These are phyloP conservation scores for Drosophila fulvimacula DNA, from an alignment of 2,888 invertebrate species.

Conservation along the genomic window DNA sequence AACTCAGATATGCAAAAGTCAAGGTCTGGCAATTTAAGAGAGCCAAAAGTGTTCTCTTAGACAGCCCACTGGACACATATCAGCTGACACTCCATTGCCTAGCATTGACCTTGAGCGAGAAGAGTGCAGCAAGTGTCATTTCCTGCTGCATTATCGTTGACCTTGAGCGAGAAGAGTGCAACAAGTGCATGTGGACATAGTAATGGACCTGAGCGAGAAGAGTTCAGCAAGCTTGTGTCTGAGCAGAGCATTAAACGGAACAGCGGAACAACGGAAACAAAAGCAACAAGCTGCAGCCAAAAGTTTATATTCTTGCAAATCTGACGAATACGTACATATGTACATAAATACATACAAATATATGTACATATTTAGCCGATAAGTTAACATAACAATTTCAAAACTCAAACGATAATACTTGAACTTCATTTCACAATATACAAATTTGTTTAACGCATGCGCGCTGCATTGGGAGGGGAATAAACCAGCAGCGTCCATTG, in stretches of 20 bases:
- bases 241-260: background rate
- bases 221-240: conserved; percentile 51
- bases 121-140: conserved; percentile 47
- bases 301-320: conserved; percentile 1
- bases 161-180: background rate
- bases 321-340: background rate
- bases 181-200: background rate
- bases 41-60: background rate
- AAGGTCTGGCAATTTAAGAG: conserved; percentile 17
- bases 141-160: background rate
- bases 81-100: conserved; percentile 36
- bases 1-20: background rate
- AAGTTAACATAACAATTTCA: conserved; percentile 20
- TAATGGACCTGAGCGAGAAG: conserved; percentile 33
- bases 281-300: background rate
- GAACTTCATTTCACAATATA: background rate
- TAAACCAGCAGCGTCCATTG: conserved; percentile 25
- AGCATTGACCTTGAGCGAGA: conserved; percentile 64
- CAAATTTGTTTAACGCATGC: conserved; percentile 31
- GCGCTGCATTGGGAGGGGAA: conserved; percentile 30
- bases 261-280: conserved; percentile 1
- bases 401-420: conserved; percentile 19
- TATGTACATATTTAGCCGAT: conserved; percentile 10
- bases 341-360: background rate
- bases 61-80: conserved; percentile 10